Evolutionary conservation across 2,113 vertebrate species (phyloP).

Genomic region (Apistogramma diplotaenia): DNA sequence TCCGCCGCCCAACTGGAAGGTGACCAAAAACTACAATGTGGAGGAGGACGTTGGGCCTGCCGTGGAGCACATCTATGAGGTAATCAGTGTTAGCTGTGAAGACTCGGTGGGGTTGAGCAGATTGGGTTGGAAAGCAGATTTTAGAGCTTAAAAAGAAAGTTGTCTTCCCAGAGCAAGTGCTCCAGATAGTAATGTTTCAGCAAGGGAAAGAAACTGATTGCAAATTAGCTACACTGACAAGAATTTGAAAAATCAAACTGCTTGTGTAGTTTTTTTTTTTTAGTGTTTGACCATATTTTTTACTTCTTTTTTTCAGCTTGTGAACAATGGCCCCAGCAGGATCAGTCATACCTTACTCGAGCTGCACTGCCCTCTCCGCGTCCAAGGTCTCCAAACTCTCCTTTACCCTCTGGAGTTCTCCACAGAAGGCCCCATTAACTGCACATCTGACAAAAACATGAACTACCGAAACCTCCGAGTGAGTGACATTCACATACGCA

Average conservation of each 20-base stretch:
- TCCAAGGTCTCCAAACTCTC: slow-evolving; percentile 72
- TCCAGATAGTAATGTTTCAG: neutral
- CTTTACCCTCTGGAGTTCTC: slow-evolving; percentile 82
- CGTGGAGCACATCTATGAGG: slow-evolving; percentile 89
- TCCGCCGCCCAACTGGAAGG: slow-evolving; percentile 80
- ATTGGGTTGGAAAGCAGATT: slow-evolving; percentile 17
- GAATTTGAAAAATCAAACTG: neutral
- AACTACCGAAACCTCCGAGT: slow-evolving; percentile 82
- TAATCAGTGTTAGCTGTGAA: slow-evolving; percentile 56
- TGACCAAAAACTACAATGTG: slow-evolving; percentile 64
- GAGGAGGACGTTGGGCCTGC: slow-evolving; percentile 84
- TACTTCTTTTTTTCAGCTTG: slow-evolving; percentile 70
- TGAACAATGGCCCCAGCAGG: slow-evolving; percentile 86
- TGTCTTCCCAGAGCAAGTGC: neutral
- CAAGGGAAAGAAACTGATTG: neutral
- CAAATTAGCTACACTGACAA: neutral
- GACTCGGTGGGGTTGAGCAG: slow-evolving; percentile 2
- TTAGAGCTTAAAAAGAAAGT: neutral
- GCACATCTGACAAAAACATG: slow-evolving; percentile 75
- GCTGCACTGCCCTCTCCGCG: slow-evolving; percentile 80
- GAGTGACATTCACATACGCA: slow-evolving; percentile 21
- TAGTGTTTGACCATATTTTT: neutral
- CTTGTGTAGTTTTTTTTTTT: neutral
- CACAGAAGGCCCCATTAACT: slow-evolving; percentile 81
- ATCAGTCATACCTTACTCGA: slow-evolving; percentile 83